Conservation (phyloP, 2,113 vertebrate species). For the Micromys minutus region DNA sequence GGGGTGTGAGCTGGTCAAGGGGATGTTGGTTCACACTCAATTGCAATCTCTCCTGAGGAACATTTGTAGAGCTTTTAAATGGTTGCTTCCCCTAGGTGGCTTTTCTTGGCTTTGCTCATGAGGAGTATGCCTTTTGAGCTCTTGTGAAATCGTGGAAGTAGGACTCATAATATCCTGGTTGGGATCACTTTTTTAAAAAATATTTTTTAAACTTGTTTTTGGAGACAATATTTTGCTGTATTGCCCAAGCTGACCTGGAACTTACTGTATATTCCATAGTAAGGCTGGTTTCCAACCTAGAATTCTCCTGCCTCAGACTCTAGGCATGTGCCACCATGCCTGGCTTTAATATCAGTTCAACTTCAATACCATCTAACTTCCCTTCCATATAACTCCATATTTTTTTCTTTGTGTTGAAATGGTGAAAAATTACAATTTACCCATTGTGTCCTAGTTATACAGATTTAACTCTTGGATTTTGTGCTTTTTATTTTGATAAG, state of each 20-base stretch:
- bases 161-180: background rate
- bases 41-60: too few relatives aligned
- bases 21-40: background rate
- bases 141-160: background rate
- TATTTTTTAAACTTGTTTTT: background rate
- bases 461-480: conserved; percentile 9
- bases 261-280: background rate
- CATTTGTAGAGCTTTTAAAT: background rate
- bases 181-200: background rate
- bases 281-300: background rate
- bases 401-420: background rate
- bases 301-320: background rate
- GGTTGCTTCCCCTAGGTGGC: background rate
- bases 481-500: conserved; percentile 3
- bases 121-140: background rate
- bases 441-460: background rate
- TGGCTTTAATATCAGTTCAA: background rate
- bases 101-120: background rate
- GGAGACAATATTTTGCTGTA: background rate
- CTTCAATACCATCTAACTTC: background rate
- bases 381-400: background rate
- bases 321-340: background rate
- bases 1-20: background rate
- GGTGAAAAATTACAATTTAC: conserved; percentile 8
- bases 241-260: background rate